Percentiles rank a stretch among this genome's conserved stretches.
Evolutionary conservation across 1,140 invertebrate genomes (phyloP).

Genomic region (Gonatopus flavifemur): DNA sequence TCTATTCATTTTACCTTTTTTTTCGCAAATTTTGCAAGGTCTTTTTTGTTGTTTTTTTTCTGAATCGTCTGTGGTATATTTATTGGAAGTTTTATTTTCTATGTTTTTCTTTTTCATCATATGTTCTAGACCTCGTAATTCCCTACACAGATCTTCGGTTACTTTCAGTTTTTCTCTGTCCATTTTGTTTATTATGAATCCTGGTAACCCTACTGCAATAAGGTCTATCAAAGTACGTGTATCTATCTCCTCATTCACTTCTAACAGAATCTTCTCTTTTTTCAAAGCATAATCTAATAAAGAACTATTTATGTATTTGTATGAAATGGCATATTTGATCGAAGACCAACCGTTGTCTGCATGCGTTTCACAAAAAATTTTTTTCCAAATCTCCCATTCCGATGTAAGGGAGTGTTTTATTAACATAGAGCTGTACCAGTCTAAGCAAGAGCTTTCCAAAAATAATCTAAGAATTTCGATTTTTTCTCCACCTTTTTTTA

Average conservation of each 20-base stretch:
- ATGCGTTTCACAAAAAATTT: background rate
- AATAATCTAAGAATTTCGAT: constrained; percentile 5
- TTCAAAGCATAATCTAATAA: background rate
- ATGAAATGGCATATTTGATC: constrained; percentile 1
- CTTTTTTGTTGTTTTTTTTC: background rate
- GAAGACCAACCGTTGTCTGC: background rate
- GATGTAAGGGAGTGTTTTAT: background rate
- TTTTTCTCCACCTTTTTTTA: background rate
- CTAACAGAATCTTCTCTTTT: constrained; percentile 5
- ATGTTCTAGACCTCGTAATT: background rate
- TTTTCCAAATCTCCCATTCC: constrained; percentile 1
- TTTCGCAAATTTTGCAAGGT: background rate
- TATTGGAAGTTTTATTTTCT: background rate
- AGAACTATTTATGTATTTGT: background rate
- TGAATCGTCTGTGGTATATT: too few species aligned
- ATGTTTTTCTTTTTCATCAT: background rate
- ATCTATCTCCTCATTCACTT: background rate
- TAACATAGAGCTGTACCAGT: constrained; percentile 6
- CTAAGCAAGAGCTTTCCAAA: background rate
- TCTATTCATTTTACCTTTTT: constrained; percentile 7
- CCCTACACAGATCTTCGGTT: background rate
- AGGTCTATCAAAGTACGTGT: background rate
- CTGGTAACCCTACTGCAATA: constrained; percentile 3
- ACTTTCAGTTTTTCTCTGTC: background rate
- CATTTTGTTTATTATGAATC: constrained; percentile 7